Base-by-base conservation (phyloP, 2,888 invertebrate genomes). In the Athalia rosae region DNA sequence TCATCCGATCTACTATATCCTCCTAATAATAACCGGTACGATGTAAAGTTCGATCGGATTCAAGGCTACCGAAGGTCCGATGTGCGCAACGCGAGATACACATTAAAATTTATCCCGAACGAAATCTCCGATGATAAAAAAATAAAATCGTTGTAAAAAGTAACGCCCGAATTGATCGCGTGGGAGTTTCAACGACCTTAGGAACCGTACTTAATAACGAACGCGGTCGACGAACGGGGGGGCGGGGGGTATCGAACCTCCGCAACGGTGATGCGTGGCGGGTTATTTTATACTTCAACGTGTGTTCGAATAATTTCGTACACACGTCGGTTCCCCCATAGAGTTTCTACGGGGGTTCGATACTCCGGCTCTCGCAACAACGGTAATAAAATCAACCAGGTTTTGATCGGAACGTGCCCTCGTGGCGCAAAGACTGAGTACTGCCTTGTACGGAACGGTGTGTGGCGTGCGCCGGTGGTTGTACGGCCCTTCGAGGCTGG, bases 401-500 rank as follows among this genome's bases (percentile, higher is more conserved):
- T 43, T 9, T 7, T 41, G 62, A n/a, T 28, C 13, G 61, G 9
- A 53, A 43, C 71, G 56, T 71, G 71, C 71, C 71, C 56, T 9
- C 71, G 28, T 56, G 13, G 43, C 43, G 45, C 50, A 71, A 71
- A 71, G 71, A 71, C 71, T 43, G 13, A 58, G 71, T 71, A 71
- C 71, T 71, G 71, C 71, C 71, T 71, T 71, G 56, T 71, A 71
- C 58, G 71, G 71, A 56, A 45, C 15, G 43, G 41, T 8, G 41
- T 8, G 8, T 43, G 50, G 67, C 28, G 64, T 64, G 50, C 67
- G 11, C 7, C 11, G 53, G 53, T 9, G 53, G 53, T 53, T 8
- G n/a, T n/a, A 53, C 53, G 53, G 11, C 53, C 11, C n/a, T n/a
- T n/a, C 67, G 50, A 67, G 50, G 48, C 53, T 67, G 53, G 67